Evolutionary conservation across 1,140 invertebrate species (phyloP), one percentile per base, ranked within the genome.

Genomic region (Drosophila littoralis): DNA sequence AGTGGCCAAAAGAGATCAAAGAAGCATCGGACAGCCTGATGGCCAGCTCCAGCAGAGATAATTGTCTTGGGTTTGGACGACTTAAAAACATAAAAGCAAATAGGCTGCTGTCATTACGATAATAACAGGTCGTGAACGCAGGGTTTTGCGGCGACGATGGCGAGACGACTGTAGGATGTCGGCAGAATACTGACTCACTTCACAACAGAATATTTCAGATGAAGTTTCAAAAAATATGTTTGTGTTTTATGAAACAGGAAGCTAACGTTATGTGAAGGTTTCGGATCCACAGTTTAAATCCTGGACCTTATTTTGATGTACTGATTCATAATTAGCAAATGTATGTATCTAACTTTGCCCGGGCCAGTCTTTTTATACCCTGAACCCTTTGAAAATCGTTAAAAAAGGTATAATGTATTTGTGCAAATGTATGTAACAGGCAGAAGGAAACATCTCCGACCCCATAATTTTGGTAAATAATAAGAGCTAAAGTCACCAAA

Each of bases 71-170:
- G 71, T 71, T 83, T 76, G 81, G 67, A 79, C 81, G 80, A 77
- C 64, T 83, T 67, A 64, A 83, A 79, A 83, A 84, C 81, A 83
- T 82, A 83, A 83, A 83, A 83, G 81, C 81, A 83, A 83, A 83
- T 83, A 83, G 76, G 80, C 80, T 83, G 72, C 81, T 81, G 80
- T 82, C 76, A 83, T 83, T 83, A 83, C 58, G 81, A 79, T 83
- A 83, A 83, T 83, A 83, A 83, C 80, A 83, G 81, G 81, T 83
- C 81, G 81, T 64, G 71, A 82, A 64, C 80, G 67, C 75, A 83
- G 79, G 75, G 68, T 64, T 35, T 15, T 57, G 57, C 36, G 51
- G 50, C 54, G 66, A 69, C 46, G 64, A 60, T 50, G 61, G 38
- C 71, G 55, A 61, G 42, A 8, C 50, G 69, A 73, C 52, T 58